A percentile compares a stretch with the other conserved stretches of the same genome.
phyloP scores from a whole-genome alignment of 2,888 invertebrate genomes.

The Morpho deidamia region DNA sequence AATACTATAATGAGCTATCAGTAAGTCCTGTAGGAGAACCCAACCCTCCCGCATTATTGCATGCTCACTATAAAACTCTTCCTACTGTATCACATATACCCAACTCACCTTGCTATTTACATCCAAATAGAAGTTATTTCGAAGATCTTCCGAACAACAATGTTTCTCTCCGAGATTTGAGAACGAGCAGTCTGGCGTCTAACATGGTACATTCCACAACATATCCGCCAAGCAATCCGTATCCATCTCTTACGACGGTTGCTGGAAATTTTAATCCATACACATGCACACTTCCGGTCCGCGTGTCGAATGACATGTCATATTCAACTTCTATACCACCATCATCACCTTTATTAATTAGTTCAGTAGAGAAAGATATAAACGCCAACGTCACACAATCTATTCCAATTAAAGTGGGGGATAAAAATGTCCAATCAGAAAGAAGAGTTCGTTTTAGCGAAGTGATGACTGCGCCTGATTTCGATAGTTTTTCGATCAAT shows the following conservation, averaged over 20 bases:
- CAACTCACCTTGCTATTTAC: constrained; percentile 66
- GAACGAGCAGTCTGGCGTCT: constrained; percentile 47
- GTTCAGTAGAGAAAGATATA: constrained; percentile 54
- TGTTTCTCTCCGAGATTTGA: constrained; percentile 53
- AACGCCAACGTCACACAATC: constrained; percentile 57
- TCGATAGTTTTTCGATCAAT: constrained; percentile 56
- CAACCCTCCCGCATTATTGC: constrained; percentile 58
- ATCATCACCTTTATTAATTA: constrained; percentile 42
- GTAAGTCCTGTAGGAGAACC: constrained; percentile 57
- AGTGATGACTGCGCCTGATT: constrained; percentile 60
- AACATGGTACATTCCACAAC: constrained; percentile 66
- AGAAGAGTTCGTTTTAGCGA: constrained; percentile 74
- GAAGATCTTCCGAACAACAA: constrained; percentile 36
- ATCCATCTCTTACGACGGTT: constrained; percentile 68
- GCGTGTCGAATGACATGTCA: constrained; percentile 42
- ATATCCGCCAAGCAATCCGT: constrained; percentile 67
- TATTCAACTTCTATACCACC: constrained; percentile 41
- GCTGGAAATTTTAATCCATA: constrained; percentile 71
- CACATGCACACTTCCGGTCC: constrained; percentile 57
- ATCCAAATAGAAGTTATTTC: constrained; percentile 56
- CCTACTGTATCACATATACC: constrained; percentile 70
- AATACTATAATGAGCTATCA: constrained; percentile 52
- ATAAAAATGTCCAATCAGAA: constrained; percentile 65
- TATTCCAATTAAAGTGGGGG: constrained; percentile 41
- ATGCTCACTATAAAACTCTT: constrained; percentile 64